A percentile compares a stretch with the other conserved stretches of the same genome.
Conservation (phyloP, 2,113 vertebrate species). For the Rutilus rutilus region DNA sequence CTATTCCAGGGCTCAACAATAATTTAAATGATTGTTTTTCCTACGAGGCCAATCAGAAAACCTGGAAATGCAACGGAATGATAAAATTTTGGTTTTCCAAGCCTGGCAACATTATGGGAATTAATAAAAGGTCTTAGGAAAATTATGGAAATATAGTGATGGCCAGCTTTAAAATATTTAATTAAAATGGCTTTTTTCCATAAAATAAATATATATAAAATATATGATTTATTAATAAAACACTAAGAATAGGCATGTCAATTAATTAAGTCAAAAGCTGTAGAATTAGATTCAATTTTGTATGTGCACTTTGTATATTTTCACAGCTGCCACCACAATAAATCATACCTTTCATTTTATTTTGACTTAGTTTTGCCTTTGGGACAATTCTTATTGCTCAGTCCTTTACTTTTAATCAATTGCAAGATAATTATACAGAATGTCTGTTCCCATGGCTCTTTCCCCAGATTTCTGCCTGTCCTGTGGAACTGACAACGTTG, state of each 20-base stretch:
- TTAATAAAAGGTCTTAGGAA: neutral
- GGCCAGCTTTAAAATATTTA: neutral
- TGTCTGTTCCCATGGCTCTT: neutral
- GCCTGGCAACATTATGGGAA: neutral
- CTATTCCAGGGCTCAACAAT: neutral
- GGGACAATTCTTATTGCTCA: neutral
- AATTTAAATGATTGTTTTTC: neutral
- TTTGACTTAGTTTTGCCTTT: neutral
- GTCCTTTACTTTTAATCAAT: neutral
- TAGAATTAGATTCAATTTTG: neutral
- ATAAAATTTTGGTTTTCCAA: neutral
- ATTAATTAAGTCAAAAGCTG: neutral
- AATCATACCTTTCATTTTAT: neutral
- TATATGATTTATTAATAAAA: neutral
- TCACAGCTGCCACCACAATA: neutral
- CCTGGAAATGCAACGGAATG: neutral
- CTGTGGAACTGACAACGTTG: constrained; percentile 79
- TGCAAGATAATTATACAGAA: neutral
- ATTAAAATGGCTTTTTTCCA: neutral
- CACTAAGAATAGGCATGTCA: neutral
- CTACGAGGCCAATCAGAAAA: neutral
- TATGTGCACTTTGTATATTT: neutral
- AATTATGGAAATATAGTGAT: neutral
- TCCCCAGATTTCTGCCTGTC: constrained; percentile 86
- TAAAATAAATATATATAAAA: neutral